phyloP scores from a whole-genome alignment of 2,888 invertebrate species.

The Phengaris arion region DNA sequence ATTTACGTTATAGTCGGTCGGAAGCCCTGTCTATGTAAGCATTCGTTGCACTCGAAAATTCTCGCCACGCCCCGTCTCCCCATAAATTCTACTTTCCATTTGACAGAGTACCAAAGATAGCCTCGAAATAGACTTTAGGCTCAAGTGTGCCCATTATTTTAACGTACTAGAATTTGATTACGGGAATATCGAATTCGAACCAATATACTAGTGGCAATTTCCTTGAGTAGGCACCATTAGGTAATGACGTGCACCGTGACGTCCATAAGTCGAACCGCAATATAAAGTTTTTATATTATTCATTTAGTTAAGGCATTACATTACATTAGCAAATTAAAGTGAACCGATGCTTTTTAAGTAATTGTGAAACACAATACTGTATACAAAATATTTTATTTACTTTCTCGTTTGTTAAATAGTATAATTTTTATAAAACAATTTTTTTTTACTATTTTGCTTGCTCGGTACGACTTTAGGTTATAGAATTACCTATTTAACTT shows the following conservation, averaged over 20 bases:
- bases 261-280: not conserved
- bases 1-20: slow-evolving; percentile 34
- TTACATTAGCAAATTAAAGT: slow-evolving; percentile 24
- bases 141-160: slow-evolving; percentile 40
- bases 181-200: slow-evolving; percentile 39
- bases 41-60: slow-evolving; percentile 37
- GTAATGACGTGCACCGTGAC: slow-evolving; percentile 44
- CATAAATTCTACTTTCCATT: slow-evolving; percentile 44
- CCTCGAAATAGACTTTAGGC: slow-evolving; percentile 44
- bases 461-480: too few species aligned
- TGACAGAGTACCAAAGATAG: slow-evolving; percentile 41
- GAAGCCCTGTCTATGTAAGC: slow-evolving; percentile 32
- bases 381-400: not conserved
- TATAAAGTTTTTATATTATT: slow-evolving; percentile 17
- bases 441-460: too few species aligned
- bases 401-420: not conserved
- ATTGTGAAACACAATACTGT: not conserved
- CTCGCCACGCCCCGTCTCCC: slow-evolving; percentile 38
- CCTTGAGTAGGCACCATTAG: slow-evolving; percentile 44
- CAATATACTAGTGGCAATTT: slow-evolving; percentile 45
- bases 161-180: slow-evolving; percentile 43
- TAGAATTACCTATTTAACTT: too few species aligned
- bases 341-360: not conserved
- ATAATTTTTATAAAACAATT: too few species aligned
- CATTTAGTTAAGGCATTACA: slow-evolving; percentile 18